phyloP scores from a whole-genome alignment of 2,797 vertebrate genomes.

The Lacerta agilis region DNA sequence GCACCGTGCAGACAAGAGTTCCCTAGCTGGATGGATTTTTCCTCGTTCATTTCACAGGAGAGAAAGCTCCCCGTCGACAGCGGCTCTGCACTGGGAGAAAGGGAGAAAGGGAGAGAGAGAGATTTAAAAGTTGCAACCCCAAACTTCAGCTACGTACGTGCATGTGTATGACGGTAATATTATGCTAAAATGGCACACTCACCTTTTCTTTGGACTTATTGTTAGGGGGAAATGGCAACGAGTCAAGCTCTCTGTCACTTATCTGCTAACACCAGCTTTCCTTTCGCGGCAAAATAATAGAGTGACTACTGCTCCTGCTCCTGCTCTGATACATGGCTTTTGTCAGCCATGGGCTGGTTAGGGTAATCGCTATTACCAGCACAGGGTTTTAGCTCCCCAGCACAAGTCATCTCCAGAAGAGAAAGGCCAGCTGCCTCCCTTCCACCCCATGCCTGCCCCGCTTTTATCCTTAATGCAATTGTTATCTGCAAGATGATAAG shows the following conservation, averaged over 20 bases:
- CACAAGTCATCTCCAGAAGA: slow-evolving; percentile 39
- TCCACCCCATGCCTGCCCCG: background rate
- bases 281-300: slow-evolving; percentile 44
- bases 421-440: slow-evolving; percentile 27
- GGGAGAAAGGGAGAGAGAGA: background rate
- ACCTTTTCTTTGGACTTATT: slow-evolving; percentile 56
- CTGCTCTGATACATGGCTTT: slow-evolving; percentile 58
- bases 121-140: background rate
- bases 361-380: slow-evolving; percentile 55
- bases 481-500: slow-evolving; percentile 43
- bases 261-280: slow-evolving; percentile 54
- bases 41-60: background rate
- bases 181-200: slow-evolving; percentile 25
- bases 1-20: background rate
- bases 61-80: background rate
- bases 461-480: slow-evolving; percentile 39
- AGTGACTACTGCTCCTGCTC: slow-evolving; percentile 38
- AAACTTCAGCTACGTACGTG: background rate
- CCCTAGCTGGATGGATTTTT: background rate
- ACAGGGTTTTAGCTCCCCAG: slow-evolving; percentile 38
- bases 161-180: background rate
- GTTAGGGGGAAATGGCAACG: slow-evolving; percentile 47
- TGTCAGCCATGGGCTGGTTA: slow-evolving; percentile 54
- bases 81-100: background rate
- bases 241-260: slow-evolving; percentile 67